Base-by-base conservation (phyloP, 2,888 invertebrate genomes). In the Leptopilina myrica region DNA sequence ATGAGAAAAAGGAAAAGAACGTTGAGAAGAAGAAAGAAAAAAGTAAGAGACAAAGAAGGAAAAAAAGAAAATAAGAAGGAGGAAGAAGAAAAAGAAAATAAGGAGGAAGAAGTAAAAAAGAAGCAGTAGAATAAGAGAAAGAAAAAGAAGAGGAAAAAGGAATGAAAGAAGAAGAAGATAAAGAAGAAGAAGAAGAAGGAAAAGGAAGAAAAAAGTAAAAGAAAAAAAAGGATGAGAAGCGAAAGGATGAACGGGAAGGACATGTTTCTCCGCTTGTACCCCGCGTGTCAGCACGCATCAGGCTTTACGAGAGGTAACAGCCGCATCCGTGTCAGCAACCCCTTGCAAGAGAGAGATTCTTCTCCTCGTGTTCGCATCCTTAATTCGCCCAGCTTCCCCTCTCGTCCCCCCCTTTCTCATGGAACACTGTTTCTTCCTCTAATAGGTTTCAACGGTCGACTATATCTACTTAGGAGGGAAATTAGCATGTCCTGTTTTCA, bases 241-340 rank as follows among this genome's bases (percentile, higher is more conserved):
- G 76, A 33, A 49, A 46, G 76, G 78, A 64, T 76, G 43, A 65
- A 82, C 76, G 80, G 79, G 79, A 78, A 78, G 78, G 80, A 78
- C 76, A 76, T 76, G 78, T 82, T 79, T 78, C 80, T 73, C 56
- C 56, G 26, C 56, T 40, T 73, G 73, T 73, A 56, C 56, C 73
- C 73, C 73, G 81, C 82, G 82, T 84, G 82, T 83, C 80, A 82
- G 81, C 82, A 79, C 79, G 78, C 79, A 81, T 80, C 78, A 78
- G 73, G 77, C 69, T 78, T 80, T 73, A 76, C 65, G 76, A 79
- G 78, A 78, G 73, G 64, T 53, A 82, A 80, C 79, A 73, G 49
- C 73, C 83, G 82, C 86, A 85, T 86, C 84, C 86, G 86, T 86
- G 86, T 86, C 84, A 84, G 86, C 86, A 84, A 83, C 84, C 84